Evolutionary conservation across 2,797 vertebrate species (phyloP).

Genomic region (Astyanax mexicanus): DNA sequence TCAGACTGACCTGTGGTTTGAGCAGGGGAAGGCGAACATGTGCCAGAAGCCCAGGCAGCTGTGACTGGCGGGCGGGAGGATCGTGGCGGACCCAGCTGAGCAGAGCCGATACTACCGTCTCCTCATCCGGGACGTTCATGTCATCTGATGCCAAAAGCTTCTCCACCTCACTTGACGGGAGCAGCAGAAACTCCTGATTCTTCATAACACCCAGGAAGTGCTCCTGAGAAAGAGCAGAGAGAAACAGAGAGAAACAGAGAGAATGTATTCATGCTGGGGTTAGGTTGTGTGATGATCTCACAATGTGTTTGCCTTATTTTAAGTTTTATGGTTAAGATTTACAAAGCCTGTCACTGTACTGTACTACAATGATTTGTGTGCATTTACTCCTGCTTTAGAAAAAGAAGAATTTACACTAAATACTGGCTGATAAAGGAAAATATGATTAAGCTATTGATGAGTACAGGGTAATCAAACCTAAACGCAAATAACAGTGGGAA

Average conservation of each 20-base stretch:
- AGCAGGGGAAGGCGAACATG: constrained; percentile 93
- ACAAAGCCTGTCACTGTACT: no score
- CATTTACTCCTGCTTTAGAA: no score
- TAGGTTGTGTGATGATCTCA: no score
- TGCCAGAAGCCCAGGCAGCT: constrained; percentile 88
- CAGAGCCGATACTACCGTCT: constrained; percentile 92
- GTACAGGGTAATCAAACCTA: no score
- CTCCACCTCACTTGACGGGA: constrained; percentile 91
- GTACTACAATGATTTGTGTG: no score
- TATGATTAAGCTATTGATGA: no score
- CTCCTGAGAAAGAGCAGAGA: constrained; percentile 77
- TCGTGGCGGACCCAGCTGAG: constrained; percentile 95
- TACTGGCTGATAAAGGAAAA: no score
- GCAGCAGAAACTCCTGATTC: constrained; percentile 94
- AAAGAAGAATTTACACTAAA: no score
- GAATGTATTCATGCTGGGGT: background rate
- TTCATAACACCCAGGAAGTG: constrained; percentile 96
- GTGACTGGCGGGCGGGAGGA: constrained; percentile 79
- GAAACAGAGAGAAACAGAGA: background rate
- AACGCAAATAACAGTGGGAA: no score
- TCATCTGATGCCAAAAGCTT: constrained; percentile 95
- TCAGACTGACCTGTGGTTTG: constrained; percentile 88
- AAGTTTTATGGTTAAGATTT: no score
- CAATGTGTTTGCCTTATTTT: no score
- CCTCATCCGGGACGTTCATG: constrained; percentile 96